Conservation (phyloP, 2,888 invertebrate genomes). For the Acheta domesticus region DNA sequence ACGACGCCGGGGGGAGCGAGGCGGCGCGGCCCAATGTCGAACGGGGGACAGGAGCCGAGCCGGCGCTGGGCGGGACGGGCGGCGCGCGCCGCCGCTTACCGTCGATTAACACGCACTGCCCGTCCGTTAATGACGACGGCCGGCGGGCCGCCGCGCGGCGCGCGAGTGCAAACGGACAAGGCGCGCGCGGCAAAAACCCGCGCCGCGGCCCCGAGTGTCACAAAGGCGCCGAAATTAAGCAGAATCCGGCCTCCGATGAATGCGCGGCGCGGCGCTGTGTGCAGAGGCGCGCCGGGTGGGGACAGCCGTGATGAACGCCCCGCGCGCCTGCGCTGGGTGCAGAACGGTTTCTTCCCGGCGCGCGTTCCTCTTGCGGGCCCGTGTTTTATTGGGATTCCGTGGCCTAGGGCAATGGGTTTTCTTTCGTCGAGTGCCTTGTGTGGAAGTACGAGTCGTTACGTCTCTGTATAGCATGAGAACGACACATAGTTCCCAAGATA, state of each 20-base stretch:
- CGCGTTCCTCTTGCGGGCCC: neutral
- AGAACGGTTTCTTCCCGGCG: neutral
- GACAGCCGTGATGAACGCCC: neutral
- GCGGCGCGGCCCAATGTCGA: neutral
- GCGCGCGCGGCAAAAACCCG: neutral
- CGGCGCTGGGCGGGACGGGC: neutral
- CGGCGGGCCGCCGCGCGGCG: neutral
- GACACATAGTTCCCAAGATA: no score
- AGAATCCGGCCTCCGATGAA: constrained; percentile 5
- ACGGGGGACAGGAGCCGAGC: neutral
- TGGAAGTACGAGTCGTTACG: no score
- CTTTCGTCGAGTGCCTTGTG: no score
- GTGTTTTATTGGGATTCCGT: no score
- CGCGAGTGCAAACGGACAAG: constrained; percentile 1
- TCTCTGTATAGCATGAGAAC: no score
- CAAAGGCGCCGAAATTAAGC: constrained; percentile 5
- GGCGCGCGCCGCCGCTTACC: neutral
- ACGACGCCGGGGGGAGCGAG: neutral
- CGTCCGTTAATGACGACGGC: neutral
- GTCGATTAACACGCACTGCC: neutral
- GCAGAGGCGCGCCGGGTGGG: neutral
- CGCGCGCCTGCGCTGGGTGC: neutral
- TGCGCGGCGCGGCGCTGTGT: neutral
- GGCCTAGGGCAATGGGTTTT: no score
- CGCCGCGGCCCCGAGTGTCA: neutral